Conservation (phyloP, 2,888 invertebrate species). For the Drosophila nr. perissopoda region DNA sequence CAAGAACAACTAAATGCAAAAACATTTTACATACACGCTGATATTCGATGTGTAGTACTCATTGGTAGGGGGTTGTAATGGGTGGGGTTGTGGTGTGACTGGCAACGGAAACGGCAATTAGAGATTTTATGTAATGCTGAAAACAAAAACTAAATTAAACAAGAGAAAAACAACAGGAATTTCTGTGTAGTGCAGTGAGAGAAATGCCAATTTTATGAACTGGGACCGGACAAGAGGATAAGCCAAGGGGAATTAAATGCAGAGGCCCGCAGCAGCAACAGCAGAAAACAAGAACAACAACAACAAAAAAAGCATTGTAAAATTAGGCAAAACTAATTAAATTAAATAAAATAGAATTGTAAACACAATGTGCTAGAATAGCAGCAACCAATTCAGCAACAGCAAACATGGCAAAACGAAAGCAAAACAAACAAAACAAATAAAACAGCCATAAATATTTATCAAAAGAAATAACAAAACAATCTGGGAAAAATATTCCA, state of each 20-base stretch:
- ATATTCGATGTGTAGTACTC: not conserved
- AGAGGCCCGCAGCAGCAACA: constrained; percentile 7
- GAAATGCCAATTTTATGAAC: constrained; percentile 33
- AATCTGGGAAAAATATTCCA: constrained; percentile 48
- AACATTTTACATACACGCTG: not conserved
- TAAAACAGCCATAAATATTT: constrained; percentile 71
- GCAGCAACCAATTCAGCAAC: constrained; percentile 2
- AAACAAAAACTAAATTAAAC: constrained; percentile 48
- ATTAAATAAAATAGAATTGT: constrained; percentile 72
- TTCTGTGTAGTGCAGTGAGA: constrained; percentile 13
- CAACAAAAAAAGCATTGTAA: constrained; percentile 38
- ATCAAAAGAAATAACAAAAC: constrained; percentile 63
- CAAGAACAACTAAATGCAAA: not conserved
- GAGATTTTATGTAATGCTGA: constrained; percentile 54
- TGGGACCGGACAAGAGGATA: constrained; percentile 16
- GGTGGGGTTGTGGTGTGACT: constrained; percentile 4
- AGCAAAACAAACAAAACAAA: constrained; percentile 49
- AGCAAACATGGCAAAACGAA: constrained; percentile 27
- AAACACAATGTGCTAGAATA: constrained; percentile 54
- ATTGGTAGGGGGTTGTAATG: not conserved
- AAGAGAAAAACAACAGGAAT: constrained; percentile 36
- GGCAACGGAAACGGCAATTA: constrained; percentile 67
- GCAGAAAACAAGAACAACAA: not conserved
- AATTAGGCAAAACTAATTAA: constrained; percentile 74
- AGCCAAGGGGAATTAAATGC: constrained; percentile 18